These are phyloP conservation scores for Pocota personata DNA, from an alignment of 2,888 invertebrate species.

Conservation along the genomic window DNA sequence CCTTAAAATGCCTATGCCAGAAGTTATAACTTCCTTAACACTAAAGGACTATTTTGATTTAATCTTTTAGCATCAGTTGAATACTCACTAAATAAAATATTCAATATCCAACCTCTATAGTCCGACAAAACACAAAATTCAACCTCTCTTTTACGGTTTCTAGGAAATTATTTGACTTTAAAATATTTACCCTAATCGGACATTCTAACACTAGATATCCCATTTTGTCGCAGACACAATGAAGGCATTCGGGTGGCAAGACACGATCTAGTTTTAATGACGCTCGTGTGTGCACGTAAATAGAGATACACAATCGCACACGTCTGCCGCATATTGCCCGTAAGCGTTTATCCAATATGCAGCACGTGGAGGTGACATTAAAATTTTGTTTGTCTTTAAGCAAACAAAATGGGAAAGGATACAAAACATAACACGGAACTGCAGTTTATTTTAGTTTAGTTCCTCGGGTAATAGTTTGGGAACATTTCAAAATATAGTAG, in stretches of 20 bases:
- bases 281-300: slow-evolving; percentile 11
- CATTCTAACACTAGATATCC: not conserved
- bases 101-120: not conserved
- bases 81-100: not conserved
- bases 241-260: slow-evolving; percentile 11
- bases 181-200: slow-evolving; percentile 1
- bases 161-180: not conserved
- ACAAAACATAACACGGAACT: not conserved
- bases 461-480: not conserved
- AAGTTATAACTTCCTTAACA: no score
- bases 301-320: not conserved
- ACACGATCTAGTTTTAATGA: not conserved
- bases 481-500: no score
- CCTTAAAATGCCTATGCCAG: no score
- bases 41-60: no score
- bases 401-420: not conserved
- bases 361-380: slow-evolving; percentile 27
- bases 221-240: not conserved
- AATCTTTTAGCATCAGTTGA: not conserved
- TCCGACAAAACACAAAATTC: no score
- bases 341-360: slow-evolving; percentile 31
- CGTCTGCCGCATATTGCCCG: slow-evolving; percentile 6
- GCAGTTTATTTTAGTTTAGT: not conserved
- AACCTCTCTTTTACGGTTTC: not conserved
- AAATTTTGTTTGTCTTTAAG: not conserved